Evolutionary conservation across 2,113 vertebrate genomes (phyloP).

Genomic region (Alethe diademata): DNA sequence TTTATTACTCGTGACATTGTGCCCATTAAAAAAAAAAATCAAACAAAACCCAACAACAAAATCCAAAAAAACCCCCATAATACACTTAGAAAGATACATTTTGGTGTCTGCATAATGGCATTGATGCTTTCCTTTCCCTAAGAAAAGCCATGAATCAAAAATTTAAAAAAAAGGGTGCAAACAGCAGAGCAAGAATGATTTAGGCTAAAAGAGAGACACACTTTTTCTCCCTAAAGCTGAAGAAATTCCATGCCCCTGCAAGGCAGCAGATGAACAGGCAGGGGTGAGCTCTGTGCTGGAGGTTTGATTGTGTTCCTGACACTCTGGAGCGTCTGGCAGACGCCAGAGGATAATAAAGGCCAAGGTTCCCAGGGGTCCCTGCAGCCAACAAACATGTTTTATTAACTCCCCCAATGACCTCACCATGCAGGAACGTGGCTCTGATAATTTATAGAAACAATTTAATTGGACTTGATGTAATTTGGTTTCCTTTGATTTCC

Average conservation of each 20-base stretch:
- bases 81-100: not conserved
- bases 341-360: conserved; percentile 61
- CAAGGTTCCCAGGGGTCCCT: conserved; percentile 49
- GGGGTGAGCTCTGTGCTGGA: not conserved
- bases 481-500: conserved; percentile 63
- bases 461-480: conserved; percentile 67
- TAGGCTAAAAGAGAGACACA: not conserved
- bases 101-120: not conserved
- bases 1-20: not conserved
- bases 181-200: not conserved
- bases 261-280: conserved; percentile 21
- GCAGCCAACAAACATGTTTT: conserved; percentile 65
- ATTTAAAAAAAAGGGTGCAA: not conserved
- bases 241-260: not conserved
- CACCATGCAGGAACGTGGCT: conserved; percentile 44
- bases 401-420: conserved; percentile 61
- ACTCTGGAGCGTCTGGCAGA: conserved; percentile 46
- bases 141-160: not conserved
- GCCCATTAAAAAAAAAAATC: not conserved
- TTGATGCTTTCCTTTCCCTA: not conserved
- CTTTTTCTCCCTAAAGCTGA: not conserved
- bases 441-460: conserved; percentile 66
- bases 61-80: not conserved
- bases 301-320: conserved; percentile 38
- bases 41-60: not conserved